phyloP scores from a whole-genome alignment of 2,888 invertebrate species.

The Rhagophthalmus giganteus region DNA sequence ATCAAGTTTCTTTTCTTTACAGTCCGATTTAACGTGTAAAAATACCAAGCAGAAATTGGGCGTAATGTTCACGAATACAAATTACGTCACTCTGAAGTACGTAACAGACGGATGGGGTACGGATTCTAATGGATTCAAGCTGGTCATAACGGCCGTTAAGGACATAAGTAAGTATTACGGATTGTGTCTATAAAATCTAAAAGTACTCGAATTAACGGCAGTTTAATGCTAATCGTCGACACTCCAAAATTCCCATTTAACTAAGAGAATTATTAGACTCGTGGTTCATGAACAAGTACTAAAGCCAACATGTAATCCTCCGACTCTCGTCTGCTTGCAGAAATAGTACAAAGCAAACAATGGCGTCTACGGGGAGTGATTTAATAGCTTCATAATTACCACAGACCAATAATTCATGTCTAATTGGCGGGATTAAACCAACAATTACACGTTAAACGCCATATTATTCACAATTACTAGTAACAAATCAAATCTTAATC shows the following conservation, averaged over 20 bases:
- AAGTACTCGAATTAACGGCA: not conserved
- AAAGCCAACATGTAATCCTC: not conserved
- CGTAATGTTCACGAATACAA: constrained; percentile 87
- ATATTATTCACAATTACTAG: constrained; percentile 17
- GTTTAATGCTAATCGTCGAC: constrained; percentile 1
- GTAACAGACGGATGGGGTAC: constrained; percentile 93
- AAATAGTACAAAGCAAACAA: constrained; percentile 16
- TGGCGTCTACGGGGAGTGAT: constrained; percentile 29
- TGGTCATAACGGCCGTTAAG: constrained; percentile 92
- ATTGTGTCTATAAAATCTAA: constrained; percentile 11
- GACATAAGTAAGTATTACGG: constrained; percentile 79
- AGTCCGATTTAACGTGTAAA: constrained; percentile 90
- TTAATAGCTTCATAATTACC: constrained; percentile 38
- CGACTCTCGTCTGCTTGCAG: constrained; percentile 4
- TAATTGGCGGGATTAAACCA: constrained; percentile 31
- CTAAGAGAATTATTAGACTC: constrained; percentile 1
- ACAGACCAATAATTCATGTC: constrained; percentile 30
- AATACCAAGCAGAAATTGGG: constrained; percentile 88
- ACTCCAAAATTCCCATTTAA: not conserved
- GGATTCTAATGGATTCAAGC: constrained; percentile 87
- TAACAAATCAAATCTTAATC: constrained; percentile 25
- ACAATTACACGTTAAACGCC: constrained; percentile 28
- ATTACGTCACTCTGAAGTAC: constrained; percentile 92
- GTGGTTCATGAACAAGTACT: not conserved
- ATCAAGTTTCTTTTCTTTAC: constrained; percentile 54